Evolutionary conservation across 1,140 invertebrate genomes (phyloP), one percentile per base, ranked within the genome.

Genomic region (Metaphire vulgaris): DNA sequence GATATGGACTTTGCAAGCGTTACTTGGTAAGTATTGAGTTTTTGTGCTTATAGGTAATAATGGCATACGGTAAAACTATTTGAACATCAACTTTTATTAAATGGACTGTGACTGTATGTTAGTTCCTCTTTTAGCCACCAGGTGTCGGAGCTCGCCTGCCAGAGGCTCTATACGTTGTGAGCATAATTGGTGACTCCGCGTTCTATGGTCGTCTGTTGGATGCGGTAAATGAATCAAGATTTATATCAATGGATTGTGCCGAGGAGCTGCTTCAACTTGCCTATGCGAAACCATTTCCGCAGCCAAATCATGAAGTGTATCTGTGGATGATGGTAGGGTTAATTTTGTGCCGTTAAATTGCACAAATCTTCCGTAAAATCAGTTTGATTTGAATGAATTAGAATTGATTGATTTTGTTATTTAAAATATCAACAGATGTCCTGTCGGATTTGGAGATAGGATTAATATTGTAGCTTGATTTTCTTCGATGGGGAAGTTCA

Each of bases 131-230:
- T 56, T 21, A 56, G 41, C 41, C 41, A 56, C 41, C 41, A 12
- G 41, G 41, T 21, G 6, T 56, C 21, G 41, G 41, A 56, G 41
- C 89, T 1, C 91, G 90, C 83, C 86, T 93, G n/a, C 92, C 92
- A 21, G 88, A 93, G 56, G 90, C 91, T 41, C 92, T 92, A 80
- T 93, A 91, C 83, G 87, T 93, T 16, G 89, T 93, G 26, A 91
- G 90, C 32, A 89, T 89, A 77, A 88, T 91, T 80, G 88, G 90
- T 82, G 90, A 91, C 0, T 89, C 90, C 72, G 88, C 89, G 32
- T 92, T 92, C 83, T 92, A 92, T 83, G 89, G 89, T 80, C 73
- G 91, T 89, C 86, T 92, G 2, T 83, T 93, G 30, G 84, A 89
- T 82, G 91, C 92, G 83, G 86, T 92, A 32, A 83, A 86, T 80